Conservation (phyloP, 2,113 vertebrate genomes). For the Sturnus vulgaris region DNA sequence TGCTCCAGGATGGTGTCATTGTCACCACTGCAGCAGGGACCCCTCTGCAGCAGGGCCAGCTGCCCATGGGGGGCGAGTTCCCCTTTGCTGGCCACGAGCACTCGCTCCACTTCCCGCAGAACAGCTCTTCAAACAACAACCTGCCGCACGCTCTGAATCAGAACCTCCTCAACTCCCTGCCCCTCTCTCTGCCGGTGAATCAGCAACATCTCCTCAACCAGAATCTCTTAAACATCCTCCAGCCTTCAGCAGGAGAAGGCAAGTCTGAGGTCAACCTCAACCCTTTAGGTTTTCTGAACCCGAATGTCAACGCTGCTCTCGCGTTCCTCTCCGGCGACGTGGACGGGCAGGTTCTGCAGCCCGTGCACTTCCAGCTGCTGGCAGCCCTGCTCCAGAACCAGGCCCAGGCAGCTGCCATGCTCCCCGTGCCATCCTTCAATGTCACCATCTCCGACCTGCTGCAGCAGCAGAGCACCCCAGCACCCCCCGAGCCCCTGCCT, state of each 20-base stretch:
- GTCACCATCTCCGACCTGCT: conserved; percentile 77
- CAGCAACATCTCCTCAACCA: conserved; percentile 86
- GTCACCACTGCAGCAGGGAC: conserved; percentile 80
- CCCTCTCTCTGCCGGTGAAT: conserved; percentile 82
- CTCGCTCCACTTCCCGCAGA: conserved; percentile 78
- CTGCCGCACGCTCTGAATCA: conserved; percentile 78
- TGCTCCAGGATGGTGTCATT: conserved; percentile 81
- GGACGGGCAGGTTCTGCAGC: conserved; percentile 79
- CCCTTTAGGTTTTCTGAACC: conserved; percentile 80
- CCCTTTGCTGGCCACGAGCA: conserved; percentile 77
- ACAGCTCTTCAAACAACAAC: conserved; percentile 76
- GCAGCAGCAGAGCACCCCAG: conserved; percentile 72
- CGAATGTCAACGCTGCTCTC: conserved; percentile 78
- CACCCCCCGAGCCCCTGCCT: conserved; percentile 71
- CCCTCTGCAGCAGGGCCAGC: conserved; percentile 76
- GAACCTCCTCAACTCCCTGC: conserved; percentile 80
- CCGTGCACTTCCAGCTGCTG: conserved; percentile 81
- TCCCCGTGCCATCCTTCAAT: conserved; percentile 79
- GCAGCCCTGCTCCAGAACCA: conserved; percentile 81
- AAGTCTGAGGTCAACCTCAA: conserved; percentile 82
- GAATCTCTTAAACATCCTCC: conserved; percentile 83
- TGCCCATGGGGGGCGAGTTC: conserved; percentile 75
- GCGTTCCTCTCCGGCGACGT: conserved; percentile 78
- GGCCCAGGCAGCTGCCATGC: conserved; percentile 78
- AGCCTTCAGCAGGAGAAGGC: conserved; percentile 83